Evolutionary conservation across 2,888 invertebrate genomes (phyloP).

Genomic region (Hemaris fuciformis): DNA sequence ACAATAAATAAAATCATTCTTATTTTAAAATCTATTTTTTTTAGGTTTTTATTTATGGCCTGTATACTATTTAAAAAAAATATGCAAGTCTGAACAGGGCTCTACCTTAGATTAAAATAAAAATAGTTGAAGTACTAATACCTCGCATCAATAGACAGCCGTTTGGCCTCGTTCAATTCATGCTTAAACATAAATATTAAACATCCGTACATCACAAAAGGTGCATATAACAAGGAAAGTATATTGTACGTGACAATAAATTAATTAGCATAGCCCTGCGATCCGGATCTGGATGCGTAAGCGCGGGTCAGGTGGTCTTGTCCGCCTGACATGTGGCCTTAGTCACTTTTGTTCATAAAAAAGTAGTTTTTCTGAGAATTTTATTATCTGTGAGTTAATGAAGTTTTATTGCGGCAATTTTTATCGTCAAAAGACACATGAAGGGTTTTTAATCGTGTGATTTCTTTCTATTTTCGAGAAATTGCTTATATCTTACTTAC

Average conservation of each 20-base stretch:
- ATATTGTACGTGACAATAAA: conserved; percentile 57
- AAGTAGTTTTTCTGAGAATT: neutral
- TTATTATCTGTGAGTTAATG: neutral
- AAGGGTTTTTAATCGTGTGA: neutral
- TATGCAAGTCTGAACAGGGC: neutral
- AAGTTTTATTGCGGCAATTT: neutral
- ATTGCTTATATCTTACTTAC: no score
- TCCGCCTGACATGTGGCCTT: conserved; percentile 29
- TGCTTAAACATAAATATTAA: conserved; percentile 38
- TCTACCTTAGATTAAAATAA: neutral
- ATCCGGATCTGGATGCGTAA: conserved; percentile 32
- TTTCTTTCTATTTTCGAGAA: no score
- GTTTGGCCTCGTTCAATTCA: conserved; percentile 4
- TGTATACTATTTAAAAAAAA: no score
- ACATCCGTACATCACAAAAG: conserved; percentile 43
- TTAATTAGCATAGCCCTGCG: conserved; percentile 59
- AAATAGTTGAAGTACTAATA: conserved; percentile 1
- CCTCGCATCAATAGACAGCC: neutral
- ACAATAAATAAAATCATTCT: neutral
- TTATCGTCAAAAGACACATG: neutral
- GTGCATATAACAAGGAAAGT: conserved; percentile 30
- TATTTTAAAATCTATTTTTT: neutral
- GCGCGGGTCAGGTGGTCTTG: conserved; percentile 48
- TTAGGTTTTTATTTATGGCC: neutral
- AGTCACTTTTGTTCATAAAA: neutral